These are phyloP conservation scores for Penaeus monodon DNA, from an alignment of 2,888 invertebrate species.

Conservation along the genomic window DNA sequence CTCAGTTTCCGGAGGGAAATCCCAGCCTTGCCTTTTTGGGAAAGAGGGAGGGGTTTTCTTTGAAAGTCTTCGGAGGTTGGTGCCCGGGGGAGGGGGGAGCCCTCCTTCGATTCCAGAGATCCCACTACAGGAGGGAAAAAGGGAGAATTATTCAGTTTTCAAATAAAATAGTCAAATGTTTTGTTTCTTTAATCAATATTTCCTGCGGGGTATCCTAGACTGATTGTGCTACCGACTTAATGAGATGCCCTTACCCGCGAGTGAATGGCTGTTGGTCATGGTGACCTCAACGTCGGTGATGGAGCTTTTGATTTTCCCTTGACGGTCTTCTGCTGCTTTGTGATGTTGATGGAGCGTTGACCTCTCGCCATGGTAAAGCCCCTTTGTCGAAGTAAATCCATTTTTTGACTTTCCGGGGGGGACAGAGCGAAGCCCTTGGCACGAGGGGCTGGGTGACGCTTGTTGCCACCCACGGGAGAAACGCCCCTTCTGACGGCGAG, in stretches of 20 bases:
- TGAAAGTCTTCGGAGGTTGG: slow-evolving; percentile 87
- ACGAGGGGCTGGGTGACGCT: slow-evolving; percentile 90
- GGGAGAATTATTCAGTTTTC: too few species aligned
- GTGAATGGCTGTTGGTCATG: slow-evolving; percentile 94
- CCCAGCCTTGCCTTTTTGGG: slow-evolving; percentile 89
- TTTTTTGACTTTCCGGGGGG: slow-evolving; percentile 85
- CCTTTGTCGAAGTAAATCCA: slow-evolving; percentile 88
- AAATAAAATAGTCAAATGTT: too few species aligned
- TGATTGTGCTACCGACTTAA: background rate
- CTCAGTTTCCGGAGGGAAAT: slow-evolving; percentile 88
- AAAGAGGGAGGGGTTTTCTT: slow-evolving; percentile 85
- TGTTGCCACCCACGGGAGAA: slow-evolving; percentile 76
- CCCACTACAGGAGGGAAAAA: slow-evolving; percentile 75
- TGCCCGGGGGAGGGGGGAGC: slow-evolving; percentile 92
- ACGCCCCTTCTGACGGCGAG: slow-evolving; percentile 65
- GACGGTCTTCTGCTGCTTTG: slow-evolving; percentile 89
- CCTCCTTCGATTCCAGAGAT: slow-evolving; percentile 88
- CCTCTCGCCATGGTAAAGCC: slow-evolving; percentile 90
- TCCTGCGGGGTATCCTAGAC: too few species aligned
- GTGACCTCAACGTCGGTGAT: slow-evolving; percentile 87
- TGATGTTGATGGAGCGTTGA: slow-evolving; percentile 84
- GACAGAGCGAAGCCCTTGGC: slow-evolving; percentile 73
- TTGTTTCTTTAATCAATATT: too few species aligned
- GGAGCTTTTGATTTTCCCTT: slow-evolving; percentile 81
- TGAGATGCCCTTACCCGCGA: slow-evolving; percentile 70